Conservation (phyloP, 2,113 vertebrate species). For the Casuarius casuarius region DNA sequence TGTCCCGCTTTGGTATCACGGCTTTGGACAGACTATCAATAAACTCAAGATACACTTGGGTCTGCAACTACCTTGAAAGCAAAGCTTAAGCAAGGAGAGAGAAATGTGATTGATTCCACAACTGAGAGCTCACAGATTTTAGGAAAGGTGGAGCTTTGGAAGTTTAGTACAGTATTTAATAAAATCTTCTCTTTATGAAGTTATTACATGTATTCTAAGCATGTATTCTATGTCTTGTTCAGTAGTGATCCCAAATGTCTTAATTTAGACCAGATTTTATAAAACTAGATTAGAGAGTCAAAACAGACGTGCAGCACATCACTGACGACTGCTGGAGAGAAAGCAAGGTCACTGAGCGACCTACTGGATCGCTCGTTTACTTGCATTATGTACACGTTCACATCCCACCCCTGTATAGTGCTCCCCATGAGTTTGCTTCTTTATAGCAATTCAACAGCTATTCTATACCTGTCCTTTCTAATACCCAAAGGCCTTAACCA, state of each 20-base stretch:
- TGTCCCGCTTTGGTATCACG: neutral
- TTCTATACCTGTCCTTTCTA: neutral
- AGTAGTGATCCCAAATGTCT: neutral
- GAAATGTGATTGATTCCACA: neutral
- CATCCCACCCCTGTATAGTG: neutral
- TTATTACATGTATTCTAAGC: neutral
- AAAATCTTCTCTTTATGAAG: neutral
- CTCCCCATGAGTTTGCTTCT: neutral
- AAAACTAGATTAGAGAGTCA: neutral
- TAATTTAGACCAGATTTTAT: neutral
- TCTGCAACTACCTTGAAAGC: neutral
- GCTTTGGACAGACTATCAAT: slow-evolving; percentile 18
- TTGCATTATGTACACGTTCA: neutral
- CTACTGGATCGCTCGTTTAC: neutral
- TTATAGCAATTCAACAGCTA: neutral
- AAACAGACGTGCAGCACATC: neutral
- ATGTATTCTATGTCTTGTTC: neutral
- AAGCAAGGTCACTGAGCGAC: neutral
- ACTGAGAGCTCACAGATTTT: neutral
- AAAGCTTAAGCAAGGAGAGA: neutral
- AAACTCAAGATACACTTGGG: neutral
- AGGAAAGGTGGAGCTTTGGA: neutral
- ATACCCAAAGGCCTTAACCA: neutral
- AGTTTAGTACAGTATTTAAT: neutral
- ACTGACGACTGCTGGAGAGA: neutral